A percentile compares a stretch with the other conserved stretches of the same genome.
phyloP scores from a whole-genome alignment of 2,113 vertebrate genomes.

The Paralichthys olivaceus region DNA sequence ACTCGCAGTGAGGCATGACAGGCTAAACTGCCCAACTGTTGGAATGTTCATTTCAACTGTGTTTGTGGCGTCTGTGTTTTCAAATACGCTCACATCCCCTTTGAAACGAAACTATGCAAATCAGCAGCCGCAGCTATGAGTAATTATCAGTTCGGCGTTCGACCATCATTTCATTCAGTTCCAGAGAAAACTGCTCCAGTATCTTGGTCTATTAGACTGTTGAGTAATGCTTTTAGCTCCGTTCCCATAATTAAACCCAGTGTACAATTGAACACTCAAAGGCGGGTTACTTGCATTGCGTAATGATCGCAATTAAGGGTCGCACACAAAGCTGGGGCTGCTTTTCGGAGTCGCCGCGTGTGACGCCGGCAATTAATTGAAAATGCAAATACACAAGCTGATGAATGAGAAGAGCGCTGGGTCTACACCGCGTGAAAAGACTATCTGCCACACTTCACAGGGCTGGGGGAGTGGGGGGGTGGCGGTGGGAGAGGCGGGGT shows the following conservation, averaged over 20 bases:
- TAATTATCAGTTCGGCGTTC: conserved; percentile 70
- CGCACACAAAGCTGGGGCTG: conserved; percentile 72
- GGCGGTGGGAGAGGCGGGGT: neutral
- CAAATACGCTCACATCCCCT: conserved; percentile 39
- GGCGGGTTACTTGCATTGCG: conserved; percentile 69
- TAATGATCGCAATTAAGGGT: conserved; percentile 84
- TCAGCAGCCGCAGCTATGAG: conserved; percentile 56
- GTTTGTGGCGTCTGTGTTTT: conserved; percentile 32
- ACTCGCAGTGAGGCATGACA: conserved; percentile 14
- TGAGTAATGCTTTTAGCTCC: conserved; percentile 81
- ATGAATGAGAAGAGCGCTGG: conserved; percentile 73
- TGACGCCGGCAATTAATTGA: conserved; percentile 81
- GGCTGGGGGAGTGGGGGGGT: neutral
- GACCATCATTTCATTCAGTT: conserved; percentile 68
- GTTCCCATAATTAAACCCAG: conserved; percentile 80
- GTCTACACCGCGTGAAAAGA: conserved; percentile 64
- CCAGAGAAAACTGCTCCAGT: conserved; percentile 53
- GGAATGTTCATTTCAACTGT: conserved; percentile 27
- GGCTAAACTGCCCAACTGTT: conserved; percentile 21
- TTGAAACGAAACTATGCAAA: conserved; percentile 59
- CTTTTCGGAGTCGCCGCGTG: conserved; percentile 62
- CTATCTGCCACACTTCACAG: conserved; percentile 65
- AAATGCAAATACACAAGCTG: conserved; percentile 81
- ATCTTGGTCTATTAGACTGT: conserved; percentile 78
- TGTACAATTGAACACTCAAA: conserved; percentile 81